Percentiles rank a stretch among this genome's conserved stretches.
Conservation (phyloP, 2,888 invertebrate species). For the Magallana nippona region DNA sequence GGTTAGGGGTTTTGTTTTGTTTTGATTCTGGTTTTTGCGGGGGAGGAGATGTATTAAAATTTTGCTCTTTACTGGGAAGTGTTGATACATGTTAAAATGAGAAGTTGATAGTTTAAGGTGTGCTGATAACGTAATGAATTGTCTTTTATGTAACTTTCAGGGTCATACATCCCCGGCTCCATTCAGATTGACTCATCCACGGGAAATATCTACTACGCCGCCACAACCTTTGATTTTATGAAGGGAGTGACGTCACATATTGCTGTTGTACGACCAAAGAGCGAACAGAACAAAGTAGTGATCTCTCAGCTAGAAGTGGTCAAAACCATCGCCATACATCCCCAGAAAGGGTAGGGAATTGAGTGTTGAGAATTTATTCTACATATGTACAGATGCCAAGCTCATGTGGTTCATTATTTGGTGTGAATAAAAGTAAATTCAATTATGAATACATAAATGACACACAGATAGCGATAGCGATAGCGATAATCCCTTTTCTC, state of each 20-base stretch:
- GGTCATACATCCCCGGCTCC: constrained; percentile 26
- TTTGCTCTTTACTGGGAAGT: too few species aligned
- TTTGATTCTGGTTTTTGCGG: too few species aligned
- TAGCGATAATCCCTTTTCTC: neutral
- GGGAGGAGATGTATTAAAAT: too few species aligned
- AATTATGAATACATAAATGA: too few species aligned
- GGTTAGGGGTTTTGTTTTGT: too few species aligned
- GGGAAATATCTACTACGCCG: constrained; percentile 38
- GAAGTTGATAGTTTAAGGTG: too few species aligned
- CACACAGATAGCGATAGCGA: neutral
- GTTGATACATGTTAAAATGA: too few species aligned
- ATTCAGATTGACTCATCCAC: constrained; percentile 32
- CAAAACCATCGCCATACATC: constrained; percentile 17
- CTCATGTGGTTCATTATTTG: too few species aligned
- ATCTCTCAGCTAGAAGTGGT: constrained; percentile 32
- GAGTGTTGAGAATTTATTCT: too few species aligned
- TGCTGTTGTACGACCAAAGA: constrained; percentile 13
- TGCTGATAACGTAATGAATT: neutral
- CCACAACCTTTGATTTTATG: constrained; percentile 19
- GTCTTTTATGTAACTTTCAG: constrained; percentile 3
- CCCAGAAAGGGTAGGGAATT: constrained; percentile 36
- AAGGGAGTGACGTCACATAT: constrained; percentile 34
- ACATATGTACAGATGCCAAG: too few species aligned
- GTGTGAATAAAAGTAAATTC: too few species aligned
- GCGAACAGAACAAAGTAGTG: constrained; percentile 30